phyloP scores from a whole-genome alignment of 2,113 vertebrate genomes.

The Mormoops blainvillei region DNA sequence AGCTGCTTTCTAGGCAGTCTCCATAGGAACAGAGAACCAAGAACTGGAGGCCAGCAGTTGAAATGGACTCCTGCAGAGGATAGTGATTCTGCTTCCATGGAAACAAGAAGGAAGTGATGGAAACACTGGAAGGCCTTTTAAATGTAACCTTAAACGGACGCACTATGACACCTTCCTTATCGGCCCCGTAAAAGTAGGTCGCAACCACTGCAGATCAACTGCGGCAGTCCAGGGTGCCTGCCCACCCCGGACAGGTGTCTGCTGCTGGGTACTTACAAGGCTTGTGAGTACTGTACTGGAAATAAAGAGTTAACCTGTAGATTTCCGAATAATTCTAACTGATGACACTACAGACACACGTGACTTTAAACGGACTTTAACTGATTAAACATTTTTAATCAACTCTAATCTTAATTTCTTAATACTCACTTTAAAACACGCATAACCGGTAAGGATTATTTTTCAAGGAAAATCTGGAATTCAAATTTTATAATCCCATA shows the following conservation, averaged over 20 bases:
- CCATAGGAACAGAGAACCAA: conserved; percentile 59
- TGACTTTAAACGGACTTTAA: not conserved
- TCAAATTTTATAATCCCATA: not conserved
- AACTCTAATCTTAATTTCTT: not conserved
- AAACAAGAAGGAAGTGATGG: conserved; percentile 24
- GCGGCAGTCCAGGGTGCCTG: not conserved
- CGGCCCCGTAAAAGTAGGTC: not conserved
- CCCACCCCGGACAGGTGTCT: not conserved
- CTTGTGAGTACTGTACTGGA: not conserved
- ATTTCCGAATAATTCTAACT: not conserved
- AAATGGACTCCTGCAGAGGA: conserved; percentile 25
- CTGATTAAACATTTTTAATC: not conserved
- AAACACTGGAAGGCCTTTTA: not conserved
- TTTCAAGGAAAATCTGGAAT: conserved; percentile 7
- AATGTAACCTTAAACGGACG: not conserved
- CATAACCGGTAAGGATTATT: not conserved
- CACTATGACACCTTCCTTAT: not conserved
- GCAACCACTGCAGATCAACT: not conserved
- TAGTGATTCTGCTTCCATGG: conserved; percentile 41
- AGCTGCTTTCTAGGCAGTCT: conserved; percentile 39
- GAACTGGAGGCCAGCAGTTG: conserved; percentile 44
- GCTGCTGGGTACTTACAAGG: not conserved
- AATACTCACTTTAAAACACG: not conserved
- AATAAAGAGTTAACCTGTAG: not conserved
- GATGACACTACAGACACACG: not conserved